Evolutionary conservation across 2,113 vertebrate species (phyloP).

Genomic region (Hemibagrus wyckioides): DNA sequence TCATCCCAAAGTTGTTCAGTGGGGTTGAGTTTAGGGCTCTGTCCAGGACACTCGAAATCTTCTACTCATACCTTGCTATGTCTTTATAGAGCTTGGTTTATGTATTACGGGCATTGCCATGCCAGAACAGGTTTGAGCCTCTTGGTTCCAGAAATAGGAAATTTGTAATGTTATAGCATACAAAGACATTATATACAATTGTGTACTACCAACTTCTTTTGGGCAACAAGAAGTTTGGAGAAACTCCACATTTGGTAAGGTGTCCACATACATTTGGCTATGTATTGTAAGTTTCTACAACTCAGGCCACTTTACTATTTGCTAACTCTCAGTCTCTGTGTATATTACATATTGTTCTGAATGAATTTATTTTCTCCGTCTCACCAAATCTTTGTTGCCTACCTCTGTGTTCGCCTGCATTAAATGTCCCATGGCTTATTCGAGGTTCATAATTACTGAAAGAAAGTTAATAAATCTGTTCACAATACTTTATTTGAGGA

Average conservation of each 20-base stretch:
- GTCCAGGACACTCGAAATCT: not conserved
- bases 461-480: not conserved
- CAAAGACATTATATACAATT: not conserved
- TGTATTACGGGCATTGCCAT: not conserved
- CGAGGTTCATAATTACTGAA: not conserved
- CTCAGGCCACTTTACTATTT: not conserved
- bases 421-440: not conserved
- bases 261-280: not conserved
- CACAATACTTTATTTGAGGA: not conserved
- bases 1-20: not conserved
- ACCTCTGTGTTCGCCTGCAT: not conserved
- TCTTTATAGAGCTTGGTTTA: not conserved
- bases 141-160: not conserved
- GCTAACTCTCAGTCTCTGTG: not conserved
- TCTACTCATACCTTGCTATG: not conserved
- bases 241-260: not conserved
- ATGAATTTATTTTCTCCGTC: not conserved
- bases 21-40: not conserved
- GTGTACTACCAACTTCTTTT: not conserved
- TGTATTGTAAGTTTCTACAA: not conserved
- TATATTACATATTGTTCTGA: not conserved
- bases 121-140: not conserved
- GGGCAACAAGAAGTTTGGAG: not conserved
- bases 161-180: not conserved
- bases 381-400: not conserved